Evolutionary conservation across 2,797 vertebrate genomes (phyloP).

Genomic region (Labroides dimidiatus): DNA sequence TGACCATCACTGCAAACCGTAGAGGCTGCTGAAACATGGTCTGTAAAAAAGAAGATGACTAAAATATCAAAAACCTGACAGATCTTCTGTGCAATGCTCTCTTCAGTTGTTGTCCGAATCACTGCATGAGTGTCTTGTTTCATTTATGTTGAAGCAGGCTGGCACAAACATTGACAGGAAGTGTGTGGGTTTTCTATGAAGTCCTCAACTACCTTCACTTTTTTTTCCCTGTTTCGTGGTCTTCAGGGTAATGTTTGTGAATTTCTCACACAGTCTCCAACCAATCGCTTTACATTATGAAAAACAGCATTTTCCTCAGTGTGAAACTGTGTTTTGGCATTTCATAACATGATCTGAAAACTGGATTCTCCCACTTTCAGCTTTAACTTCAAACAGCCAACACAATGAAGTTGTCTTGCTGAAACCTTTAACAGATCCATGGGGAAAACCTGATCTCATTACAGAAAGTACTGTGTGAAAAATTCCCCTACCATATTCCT

Average conservation of each 20-base stretch:
- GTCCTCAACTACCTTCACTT: background rate
- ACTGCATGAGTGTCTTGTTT: background rate
- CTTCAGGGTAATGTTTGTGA: background rate
- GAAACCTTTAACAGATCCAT: background rate
- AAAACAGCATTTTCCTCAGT: background rate
- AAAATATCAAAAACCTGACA: background rate
- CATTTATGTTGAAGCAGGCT: background rate
- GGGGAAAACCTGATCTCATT: background rate
- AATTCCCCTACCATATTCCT: conserved; percentile 74
- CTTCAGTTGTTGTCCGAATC: too few species aligned
- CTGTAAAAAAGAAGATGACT: conserved; percentile 75
- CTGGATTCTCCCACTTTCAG: background rate
- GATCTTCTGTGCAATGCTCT: too few species aligned
- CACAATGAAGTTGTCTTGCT: background rate
- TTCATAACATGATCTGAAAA: background rate
- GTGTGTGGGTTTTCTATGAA: background rate
- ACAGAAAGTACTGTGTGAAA: background rate
- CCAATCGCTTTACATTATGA: background rate
- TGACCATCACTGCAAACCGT: conserved; percentile 85
- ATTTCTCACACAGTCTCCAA: background rate
- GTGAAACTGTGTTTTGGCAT: background rate
- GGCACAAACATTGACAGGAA: background rate
- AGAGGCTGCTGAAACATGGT: conserved; percentile 84
- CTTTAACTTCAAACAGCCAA: background rate
- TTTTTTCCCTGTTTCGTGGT: background rate